Conservation (phyloP, 2,888 invertebrate species). For the Microctonus brassicae region DNA sequence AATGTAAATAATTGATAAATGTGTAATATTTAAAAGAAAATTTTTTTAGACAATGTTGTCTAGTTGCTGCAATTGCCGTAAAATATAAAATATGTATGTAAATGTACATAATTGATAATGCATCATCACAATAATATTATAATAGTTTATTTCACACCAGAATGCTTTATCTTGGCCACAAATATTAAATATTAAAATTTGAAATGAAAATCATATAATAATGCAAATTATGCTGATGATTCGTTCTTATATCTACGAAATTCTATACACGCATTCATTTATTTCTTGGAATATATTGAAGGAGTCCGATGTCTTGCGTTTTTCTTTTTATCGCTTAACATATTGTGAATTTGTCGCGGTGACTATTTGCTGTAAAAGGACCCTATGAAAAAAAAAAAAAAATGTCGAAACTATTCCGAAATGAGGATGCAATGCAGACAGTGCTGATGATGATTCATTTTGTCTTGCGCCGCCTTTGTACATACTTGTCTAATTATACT, state of each 20-base stretch:
- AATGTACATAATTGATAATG: conserved; percentile 3
- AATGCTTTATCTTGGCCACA: background rate
- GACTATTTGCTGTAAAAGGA: conserved; percentile 5
- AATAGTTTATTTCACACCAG: background rate
- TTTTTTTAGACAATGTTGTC: background rate
- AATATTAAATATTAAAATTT: background rate
- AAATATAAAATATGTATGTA: background rate
- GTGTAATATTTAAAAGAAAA: conserved; percentile 7
- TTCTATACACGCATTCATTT: conserved; percentile 11
- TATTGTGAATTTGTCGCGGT: conserved; percentile 9
- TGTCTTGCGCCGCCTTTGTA: conserved; percentile 53
- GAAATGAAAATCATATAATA: background rate
- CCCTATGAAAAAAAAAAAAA: conserved; percentile 8
- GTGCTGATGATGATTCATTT: conserved; percentile 41
- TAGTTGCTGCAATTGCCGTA: conserved; percentile 5
- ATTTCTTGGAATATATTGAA: conserved; percentile 5
- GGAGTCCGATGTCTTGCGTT: conserved; percentile 5
- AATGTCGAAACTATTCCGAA: conserved; percentile 17
- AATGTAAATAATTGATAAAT: conserved; percentile 24
- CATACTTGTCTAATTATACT: conserved; percentile 56
- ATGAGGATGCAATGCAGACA: conserved; percentile 35
- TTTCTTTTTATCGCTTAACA: background rate
- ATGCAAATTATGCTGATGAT: conserved; percentile 11
- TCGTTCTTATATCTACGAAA: conserved; percentile 4
- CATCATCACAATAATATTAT: background rate